A percentile compares a stretch with the other conserved stretches of the same genome.
These are phyloP conservation scores for Ethmia dodecea DNA, from an alignment of 2,888 invertebrate genomes.

Conservation along the genomic window DNA sequence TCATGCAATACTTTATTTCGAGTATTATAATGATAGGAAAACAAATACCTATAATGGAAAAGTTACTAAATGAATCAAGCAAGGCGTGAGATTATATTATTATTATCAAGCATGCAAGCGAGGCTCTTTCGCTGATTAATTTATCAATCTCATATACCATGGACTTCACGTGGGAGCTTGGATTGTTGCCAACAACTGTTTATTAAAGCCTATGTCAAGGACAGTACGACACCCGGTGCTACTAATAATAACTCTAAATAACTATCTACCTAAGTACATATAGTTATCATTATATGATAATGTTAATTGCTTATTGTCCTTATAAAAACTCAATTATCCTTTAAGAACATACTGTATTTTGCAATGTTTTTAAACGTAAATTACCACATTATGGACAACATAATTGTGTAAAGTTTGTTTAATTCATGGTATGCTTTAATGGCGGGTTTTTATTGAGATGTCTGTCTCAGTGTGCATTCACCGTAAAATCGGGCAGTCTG, in stretches of 20 bases:
- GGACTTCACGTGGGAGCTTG: conserved; percentile 54
- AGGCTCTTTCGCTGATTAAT: conserved; percentile 30
- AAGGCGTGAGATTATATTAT: no score
- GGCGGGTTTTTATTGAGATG: conserved; percentile 24
- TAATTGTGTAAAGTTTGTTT: neutral
- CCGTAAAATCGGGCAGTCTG: conserved; percentile 58
- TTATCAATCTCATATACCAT: conserved; percentile 44
- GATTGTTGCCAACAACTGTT: conserved; percentile 45
- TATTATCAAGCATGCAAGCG: no score
- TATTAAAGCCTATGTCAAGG: conserved; percentile 50
- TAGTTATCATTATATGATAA: conserved; percentile 12
- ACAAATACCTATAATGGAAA: no score
- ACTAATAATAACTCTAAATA: conserved; percentile 10
- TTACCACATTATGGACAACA: conserved; percentile 1
- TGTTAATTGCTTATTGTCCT: conserved; percentile 7
- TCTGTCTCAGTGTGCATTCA: conserved; percentile 39
- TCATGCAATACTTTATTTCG: no score
- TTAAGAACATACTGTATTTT: conserved; percentile 1
- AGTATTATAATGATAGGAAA: no score
- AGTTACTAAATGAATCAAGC: no score
- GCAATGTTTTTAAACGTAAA: neutral
- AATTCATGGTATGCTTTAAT: conserved; percentile 9
- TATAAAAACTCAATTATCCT: conserved; percentile 1
- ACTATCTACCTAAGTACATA: conserved; percentile 5
- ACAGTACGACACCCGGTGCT: conserved; percentile 16